phyloP scores from a whole-genome alignment of 2,113 vertebrate genomes.

The Microcebus tavaratra region DNA sequence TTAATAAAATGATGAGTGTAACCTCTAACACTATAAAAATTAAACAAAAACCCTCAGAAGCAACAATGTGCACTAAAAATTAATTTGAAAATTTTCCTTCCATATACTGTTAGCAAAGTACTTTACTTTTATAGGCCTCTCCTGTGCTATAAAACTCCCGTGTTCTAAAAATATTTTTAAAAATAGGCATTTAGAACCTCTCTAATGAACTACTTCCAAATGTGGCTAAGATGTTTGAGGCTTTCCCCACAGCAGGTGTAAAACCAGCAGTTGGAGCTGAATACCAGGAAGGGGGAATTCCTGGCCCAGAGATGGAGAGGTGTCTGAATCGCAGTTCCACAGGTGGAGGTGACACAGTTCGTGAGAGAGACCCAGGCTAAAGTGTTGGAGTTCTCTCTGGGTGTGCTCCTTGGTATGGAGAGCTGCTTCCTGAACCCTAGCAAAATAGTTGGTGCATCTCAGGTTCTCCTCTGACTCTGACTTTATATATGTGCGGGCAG shows the following conservation, averaged over 20 bases:
- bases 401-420: background rate
- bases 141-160: constrained; percentile 69
- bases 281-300: constrained; percentile 16
- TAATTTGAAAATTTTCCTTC: constrained; percentile 79
- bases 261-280: constrained; percentile 22
- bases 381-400: background rate
- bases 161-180: constrained; percentile 73
- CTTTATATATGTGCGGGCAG: no score
- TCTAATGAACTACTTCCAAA: constrained; percentile 78
- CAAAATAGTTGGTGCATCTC: background rate
- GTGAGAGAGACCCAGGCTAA: background rate
- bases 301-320: background rate
- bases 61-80: constrained; percentile 80
- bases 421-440: background rate
- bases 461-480: background rate
- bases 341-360: background rate
- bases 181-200: constrained; percentile 76
- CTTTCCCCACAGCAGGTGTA: constrained; percentile 57
- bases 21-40: constrained; percentile 75
- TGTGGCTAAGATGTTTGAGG: constrained; percentile 68
- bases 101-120: constrained; percentile 64
- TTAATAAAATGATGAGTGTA: constrained; percentile 71
- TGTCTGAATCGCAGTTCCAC: background rate
- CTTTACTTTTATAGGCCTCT: constrained; percentile 77
- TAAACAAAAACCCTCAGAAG: constrained; percentile 75